Percentiles rank a stretch among this genome's conserved stretches.
These are phyloP conservation scores for Phodopus roborovskii DNA, from an alignment of 2,113 vertebrate species.

Conservation along the genomic window DNA sequence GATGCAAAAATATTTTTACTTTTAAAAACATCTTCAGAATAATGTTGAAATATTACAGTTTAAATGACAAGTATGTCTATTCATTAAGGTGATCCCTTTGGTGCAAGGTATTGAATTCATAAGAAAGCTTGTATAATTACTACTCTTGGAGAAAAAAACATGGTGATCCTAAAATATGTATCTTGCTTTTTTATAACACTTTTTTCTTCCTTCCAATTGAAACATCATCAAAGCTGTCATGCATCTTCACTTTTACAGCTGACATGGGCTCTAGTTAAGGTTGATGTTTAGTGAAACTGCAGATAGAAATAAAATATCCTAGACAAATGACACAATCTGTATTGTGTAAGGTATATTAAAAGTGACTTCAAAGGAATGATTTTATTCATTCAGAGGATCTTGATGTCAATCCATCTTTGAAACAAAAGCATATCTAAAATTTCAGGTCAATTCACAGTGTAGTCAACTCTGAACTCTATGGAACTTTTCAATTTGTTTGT, in stretches of 20 bases:
- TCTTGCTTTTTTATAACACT: conserved; percentile 13
- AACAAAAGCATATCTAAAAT: conserved; percentile 56
- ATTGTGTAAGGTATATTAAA: conserved; percentile 51
- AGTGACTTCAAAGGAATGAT: conserved; percentile 62
- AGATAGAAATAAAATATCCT: conserved; percentile 53
- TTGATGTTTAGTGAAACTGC: conserved; percentile 56
- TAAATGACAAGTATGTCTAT: background rate
- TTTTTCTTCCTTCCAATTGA: conserved; percentile 1
- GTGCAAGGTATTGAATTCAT: background rate
- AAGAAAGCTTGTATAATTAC: conserved; percentile 15
- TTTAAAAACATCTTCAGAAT: conserved; percentile 43
- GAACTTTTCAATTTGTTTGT: conserved; percentile 52
- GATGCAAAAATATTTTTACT: conserved; percentile 29
- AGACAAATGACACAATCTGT: conserved; percentile 50
- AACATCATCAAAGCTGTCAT: conserved; percentile 6
- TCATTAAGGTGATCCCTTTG: conserved; percentile 3
- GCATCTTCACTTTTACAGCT: conserved; percentile 53
- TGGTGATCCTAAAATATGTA: conserved; percentile 23
- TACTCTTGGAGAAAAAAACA: background rate
- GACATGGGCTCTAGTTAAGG: conserved; percentile 1
- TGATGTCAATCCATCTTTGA: conserved; percentile 55
- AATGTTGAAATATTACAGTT: conserved; percentile 36
- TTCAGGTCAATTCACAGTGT: conserved; percentile 20
- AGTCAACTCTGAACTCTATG: conserved; percentile 56
- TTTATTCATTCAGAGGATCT: conserved; percentile 53